Conservation (phyloP, 2,888 invertebrate genomes). For the Zygaena filipendulae region DNA sequence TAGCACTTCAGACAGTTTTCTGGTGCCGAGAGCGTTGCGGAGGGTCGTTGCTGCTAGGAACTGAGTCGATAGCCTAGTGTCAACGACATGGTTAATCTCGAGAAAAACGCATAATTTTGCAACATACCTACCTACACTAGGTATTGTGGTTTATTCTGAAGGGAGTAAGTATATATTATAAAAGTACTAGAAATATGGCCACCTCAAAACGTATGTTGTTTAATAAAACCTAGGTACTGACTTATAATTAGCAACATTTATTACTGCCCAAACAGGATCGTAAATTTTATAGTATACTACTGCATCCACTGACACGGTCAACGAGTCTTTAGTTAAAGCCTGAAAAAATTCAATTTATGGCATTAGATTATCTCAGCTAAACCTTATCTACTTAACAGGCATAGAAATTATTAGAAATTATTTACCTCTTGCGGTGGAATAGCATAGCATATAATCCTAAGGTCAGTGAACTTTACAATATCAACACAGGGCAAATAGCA, state of each 20-base stretch:
- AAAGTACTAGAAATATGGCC: too few relatives aligned
- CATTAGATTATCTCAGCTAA: background rate
- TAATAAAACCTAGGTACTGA: too few relatives aligned
- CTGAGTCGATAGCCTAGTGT: slow-evolving; percentile 75
- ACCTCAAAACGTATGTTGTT: too few relatives aligned
- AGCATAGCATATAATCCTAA: slow-evolving; percentile 89
- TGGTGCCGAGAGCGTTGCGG: slow-evolving; percentile 88
- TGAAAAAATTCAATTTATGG: slow-evolving; percentile 18
- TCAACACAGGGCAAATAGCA: slow-evolving; percentile 93
- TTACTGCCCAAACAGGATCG: slow-evolving; percentile 75
- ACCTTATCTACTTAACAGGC: background rate
- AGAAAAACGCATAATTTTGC: too few relatives aligned
- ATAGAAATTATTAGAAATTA: too few relatives aligned
- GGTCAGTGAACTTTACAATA: slow-evolving; percentile 84
- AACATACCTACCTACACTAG: background rate
- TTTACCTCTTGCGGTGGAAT: slow-evolving; percentile 94
- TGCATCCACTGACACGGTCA: slow-evolving; percentile 90
- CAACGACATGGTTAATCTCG: background rate
- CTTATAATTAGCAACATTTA: slow-evolving; percentile 41
- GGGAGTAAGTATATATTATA: too few relatives aligned
- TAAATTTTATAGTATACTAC: slow-evolving; percentile 81
- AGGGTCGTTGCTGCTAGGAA: slow-evolving; percentile 82
- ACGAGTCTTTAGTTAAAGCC: slow-evolving; percentile 75
- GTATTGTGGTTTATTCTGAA: too few relatives aligned
- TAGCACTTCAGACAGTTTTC: slow-evolving; percentile 86